Evolutionary conservation across 2,113 vertebrate genomes (phyloP), one percentile per base, ranked within the genome.

Genomic region (Oryzias melastigma): DNA sequence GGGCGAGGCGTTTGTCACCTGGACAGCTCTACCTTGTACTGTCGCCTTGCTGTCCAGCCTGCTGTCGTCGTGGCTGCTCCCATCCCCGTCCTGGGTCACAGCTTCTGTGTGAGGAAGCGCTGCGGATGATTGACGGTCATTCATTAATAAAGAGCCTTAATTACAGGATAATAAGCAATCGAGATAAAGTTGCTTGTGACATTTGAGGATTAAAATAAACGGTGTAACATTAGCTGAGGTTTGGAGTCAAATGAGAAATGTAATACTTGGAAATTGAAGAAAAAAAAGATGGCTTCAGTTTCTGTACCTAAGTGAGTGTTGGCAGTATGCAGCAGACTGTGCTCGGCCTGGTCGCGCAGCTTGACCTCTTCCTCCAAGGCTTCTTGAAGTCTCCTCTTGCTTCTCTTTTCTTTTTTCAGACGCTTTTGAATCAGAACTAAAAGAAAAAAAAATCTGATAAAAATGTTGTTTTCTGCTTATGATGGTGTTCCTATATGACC

Each of bases 21-120:
- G 88, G 52, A 45, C 65, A 60, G 59, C 88, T 89, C 88, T 95
- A 98, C 97, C 97, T 98, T 96, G 95, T 94, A 95, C 95, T 93
- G 95, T 94, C 90, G 95, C 94, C 93, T 96, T 95, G 87, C 93
- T 90, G 92, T 99, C 96, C 93, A 95, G 93, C 94, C 95, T 94
- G 90, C 90, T 91, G 89, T 94, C 93, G 61, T 93, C 94, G 82
- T 93, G 94, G 93, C 94, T 95, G 93, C 91, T 84, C 58, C 73
- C 94, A 87, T 98, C 95, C 89, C 94, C 92, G 90, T 97, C 96
- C 91, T 95, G 95, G 93, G 94, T 95, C 93, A 95, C 90, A 80
- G 94, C 92, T 72, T 98, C 97, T 95, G 93, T 88, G 93, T 93
- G 90, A 92, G 47, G 91, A 86, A 94, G 90, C 88, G 85, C 90